phyloP scores from a whole-genome alignment of 30 jellyfish, hydroid and myxozoan species.

The Clytia hemisphaerica region DNA sequence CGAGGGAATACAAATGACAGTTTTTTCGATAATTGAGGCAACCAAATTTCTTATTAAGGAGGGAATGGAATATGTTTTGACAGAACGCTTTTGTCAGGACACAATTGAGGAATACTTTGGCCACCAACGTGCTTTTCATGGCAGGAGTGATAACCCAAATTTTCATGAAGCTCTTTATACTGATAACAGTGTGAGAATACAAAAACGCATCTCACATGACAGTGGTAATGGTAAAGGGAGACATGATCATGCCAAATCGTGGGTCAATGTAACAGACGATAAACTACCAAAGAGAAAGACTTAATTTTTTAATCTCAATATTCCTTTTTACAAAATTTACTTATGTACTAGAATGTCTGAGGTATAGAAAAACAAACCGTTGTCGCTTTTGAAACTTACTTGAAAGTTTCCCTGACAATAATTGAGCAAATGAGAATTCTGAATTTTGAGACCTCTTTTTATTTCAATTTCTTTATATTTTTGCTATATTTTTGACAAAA shows the following conservation, averaged over 20 bases:
- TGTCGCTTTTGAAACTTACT: too few species aligned
- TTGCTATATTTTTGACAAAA: too few species aligned
- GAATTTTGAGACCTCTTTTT: too few species aligned
- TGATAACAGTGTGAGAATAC: not conserved
- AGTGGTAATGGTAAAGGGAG: not conserved
- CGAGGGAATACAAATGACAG: conserved; percentile 44
- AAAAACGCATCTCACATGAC: not conserved
- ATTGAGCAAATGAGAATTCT: too few species aligned
- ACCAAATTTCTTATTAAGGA: conserved; percentile 17
- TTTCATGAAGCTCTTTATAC: conserved; percentile 1
- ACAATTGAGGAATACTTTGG: conserved; percentile 46
- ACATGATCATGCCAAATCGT: not conserved
- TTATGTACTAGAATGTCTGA: too few species aligned
- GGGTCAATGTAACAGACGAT: not conserved
- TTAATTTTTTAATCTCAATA: too few species aligned
- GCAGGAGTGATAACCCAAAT: conserved; percentile 52
- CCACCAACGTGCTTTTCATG: conserved; percentile 22
- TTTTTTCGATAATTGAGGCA: conserved; percentile 25
- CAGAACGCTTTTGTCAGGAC: conserved; percentile 39
- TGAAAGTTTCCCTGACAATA: too few species aligned
- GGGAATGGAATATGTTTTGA: conserved; percentile 26
- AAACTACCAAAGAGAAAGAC: not conserved
- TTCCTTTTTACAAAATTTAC: too few species aligned
- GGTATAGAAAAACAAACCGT: too few species aligned
- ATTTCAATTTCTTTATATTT: too few species aligned